phyloP scores from a whole-genome alignment of 2,113 vertebrate genomes.

The Gulo gulo region DNA sequence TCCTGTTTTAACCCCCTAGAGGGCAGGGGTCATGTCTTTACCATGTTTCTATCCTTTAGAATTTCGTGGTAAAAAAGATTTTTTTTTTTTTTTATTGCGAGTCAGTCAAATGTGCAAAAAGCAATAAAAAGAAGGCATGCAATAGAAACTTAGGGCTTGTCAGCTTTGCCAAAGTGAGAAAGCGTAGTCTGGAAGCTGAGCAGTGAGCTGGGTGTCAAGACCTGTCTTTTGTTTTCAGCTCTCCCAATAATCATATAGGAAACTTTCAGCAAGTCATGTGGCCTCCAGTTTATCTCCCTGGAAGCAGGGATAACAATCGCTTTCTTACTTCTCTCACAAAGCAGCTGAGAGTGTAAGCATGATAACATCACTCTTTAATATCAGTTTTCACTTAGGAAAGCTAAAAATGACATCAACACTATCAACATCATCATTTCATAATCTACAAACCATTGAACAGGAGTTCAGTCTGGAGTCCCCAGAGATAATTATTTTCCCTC shows the following conservation, averaged over 20 bases:
- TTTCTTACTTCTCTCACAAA: constrained; percentile 49
- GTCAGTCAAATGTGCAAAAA: constrained; percentile 27
- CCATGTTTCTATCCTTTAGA: background rate
- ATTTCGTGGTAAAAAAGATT: background rate
- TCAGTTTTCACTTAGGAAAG: constrained; percentile 63
- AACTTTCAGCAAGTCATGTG: constrained; percentile 15
- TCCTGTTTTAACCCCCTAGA: background rate
- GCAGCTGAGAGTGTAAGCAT: background rate
- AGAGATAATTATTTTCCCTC: constrained; percentile 53
- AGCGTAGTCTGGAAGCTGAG: background rate
- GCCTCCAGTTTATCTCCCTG: background rate
- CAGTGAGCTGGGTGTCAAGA: background rate
- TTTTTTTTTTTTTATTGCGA: background rate
- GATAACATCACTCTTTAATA: constrained; percentile 49
- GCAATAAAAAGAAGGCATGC: background rate
- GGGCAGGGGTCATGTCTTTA: background rate
- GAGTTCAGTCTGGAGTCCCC: constrained; percentile 28
- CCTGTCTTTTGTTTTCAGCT: constrained; percentile 3
- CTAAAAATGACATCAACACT: constrained; percentile 60
- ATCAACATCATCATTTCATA: constrained; percentile 53
- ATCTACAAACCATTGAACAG: constrained; percentile 17
- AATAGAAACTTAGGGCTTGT: background rate
- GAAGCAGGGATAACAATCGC: constrained; percentile 39
- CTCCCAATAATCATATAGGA: background rate
- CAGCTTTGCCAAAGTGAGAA: background rate